Conservation (phyloP, 2,888 invertebrate genomes). For the Keiferia lycopersicella region DNA sequence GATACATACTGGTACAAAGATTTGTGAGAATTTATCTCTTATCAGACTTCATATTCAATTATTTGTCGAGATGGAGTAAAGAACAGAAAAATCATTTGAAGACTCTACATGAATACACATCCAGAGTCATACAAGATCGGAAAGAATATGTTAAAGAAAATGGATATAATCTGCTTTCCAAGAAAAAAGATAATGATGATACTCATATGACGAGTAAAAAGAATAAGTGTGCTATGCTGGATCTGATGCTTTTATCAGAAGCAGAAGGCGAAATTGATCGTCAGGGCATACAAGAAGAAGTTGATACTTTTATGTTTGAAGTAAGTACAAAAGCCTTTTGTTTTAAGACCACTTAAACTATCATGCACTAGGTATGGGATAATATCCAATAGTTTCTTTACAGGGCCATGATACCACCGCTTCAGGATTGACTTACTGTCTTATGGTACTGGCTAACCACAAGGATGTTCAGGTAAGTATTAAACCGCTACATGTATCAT, state of each 20-base stretch:
- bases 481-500: neutral
- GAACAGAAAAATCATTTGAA: neutral
- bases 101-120: constrained; percentile 3
- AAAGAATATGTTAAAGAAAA: constrained; percentile 7
- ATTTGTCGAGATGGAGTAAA: neutral
- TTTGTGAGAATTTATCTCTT: constrained; percentile 56
- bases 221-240: constrained; percentile 75
- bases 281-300: constrained; percentile 78
- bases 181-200: constrained; percentile 32
- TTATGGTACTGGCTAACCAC: constrained; percentile 71
- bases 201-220: constrained; percentile 43
- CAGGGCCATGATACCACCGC: constrained; percentile 80
- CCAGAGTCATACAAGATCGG: constrained; percentile 24
- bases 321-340: constrained; percentile 44
- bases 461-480: constrained; percentile 49
- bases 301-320: constrained; percentile 84
- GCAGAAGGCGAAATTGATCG: constrained; percentile 64
- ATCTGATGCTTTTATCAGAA: constrained; percentile 70
- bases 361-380: neutral
- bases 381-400: constrained; percentile 30
- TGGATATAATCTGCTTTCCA: neutral
- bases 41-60: neutral
- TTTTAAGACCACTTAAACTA: too few relatives aligned
- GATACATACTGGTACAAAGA: constrained; percentile 57
- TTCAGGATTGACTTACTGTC: constrained; percentile 59